Evolutionary conservation across 2,888 invertebrate genomes (phyloP), one percentile per base, ranked within the genome.

Genomic region (Cephalotes varians): DNA sequence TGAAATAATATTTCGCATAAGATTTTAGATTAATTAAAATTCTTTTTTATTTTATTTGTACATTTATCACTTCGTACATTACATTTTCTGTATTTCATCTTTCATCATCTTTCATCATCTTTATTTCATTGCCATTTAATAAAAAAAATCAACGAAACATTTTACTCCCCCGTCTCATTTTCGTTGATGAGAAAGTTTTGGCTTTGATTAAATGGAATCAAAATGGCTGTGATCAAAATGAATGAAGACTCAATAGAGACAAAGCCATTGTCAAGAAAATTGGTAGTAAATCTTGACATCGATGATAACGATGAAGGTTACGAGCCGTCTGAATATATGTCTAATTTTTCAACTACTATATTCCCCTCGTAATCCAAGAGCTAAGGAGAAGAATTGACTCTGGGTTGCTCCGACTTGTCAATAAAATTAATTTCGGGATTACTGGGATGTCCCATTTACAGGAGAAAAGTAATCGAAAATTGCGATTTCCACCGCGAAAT

Each of bases 181-280:
- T 40, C 31, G 34, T 44, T 49, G 51, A 65, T 65, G 67, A 77
- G 10, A 67, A 40, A 56, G 6, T 69, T 31, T 65, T 9, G 40
- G 10, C 18, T 77, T 44, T 12, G 47, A 62, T 77, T 10, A 10
- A 51, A 54, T n/a, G 10, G 15, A 31, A n/a, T n/a, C n/a, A n/a
- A n/a, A n/a, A n/a, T n/a, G n/a, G n/a, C n/a, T 37, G 31, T 77
- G 31, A 77, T 77, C 12, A 31, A 69, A 69, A 69, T 21, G 69
- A 37, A 77, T 54, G 21, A 37, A 40, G 10, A 6, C 44, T 47
- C 54, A 5, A 34, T 15, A 37, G 25, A 67, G n/a, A 69, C 54
- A 65, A 67, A 69, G 21, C 28, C 54, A 7, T 67, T 31, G 37
- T 9, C 18, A 4, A 21, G 31, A 47, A 67, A 51, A 56, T 40